Base-by-base conservation (phyloP, 2,888 invertebrate species). In the Plagodis pulveraria region DNA sequence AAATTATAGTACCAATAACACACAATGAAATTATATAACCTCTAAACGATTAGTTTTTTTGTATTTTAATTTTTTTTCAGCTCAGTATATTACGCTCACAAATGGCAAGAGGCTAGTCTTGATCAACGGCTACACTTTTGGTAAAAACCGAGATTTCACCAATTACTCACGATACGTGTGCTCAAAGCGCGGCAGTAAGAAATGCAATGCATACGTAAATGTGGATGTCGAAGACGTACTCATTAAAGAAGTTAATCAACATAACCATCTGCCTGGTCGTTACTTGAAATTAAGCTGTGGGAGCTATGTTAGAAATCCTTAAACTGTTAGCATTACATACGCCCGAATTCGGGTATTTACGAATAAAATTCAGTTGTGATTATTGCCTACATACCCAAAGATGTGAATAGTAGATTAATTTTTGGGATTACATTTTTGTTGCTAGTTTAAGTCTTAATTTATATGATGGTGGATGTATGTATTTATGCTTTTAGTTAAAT, bases 61-160 rank as follows among this genome's bases (percentile, higher is more conserved):
- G 6, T 42, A 8, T 10, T 41, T 8, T 41, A 42, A 11, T 42
- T 42, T 6, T 42, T 12, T 42, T 12, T 42, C 42, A 42, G 42
- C 12, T 42, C 42, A 42, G 12, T 42, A 12, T 12, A 42, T 42
- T 8, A 46, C 46, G 1, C 32, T 35, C 0, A 46, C 34, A n/a
- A 5, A 34, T 10, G 46, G 46, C 46, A 34, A 34, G 12, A 46
- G 8, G 5, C 33, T 46, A n/a, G 22, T 48, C 8, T 22, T 48
- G 6, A 48, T 38, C 5, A 33, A 41, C 7, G 51, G 51, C 22
- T 44, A 51, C n/a, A 10, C 51, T 6, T 51, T 32, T 33, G 12
- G 50, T 32, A 40, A 41, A 41, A 10, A 49, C 12, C 22, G 49
- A 11, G 32, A 35, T 6, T 36, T 6, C 7, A 9, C 35, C 2